Evolutionary conservation across 2,113 vertebrate genomes (phyloP).

Genomic region (Cnemophilus loriae): DNA sequence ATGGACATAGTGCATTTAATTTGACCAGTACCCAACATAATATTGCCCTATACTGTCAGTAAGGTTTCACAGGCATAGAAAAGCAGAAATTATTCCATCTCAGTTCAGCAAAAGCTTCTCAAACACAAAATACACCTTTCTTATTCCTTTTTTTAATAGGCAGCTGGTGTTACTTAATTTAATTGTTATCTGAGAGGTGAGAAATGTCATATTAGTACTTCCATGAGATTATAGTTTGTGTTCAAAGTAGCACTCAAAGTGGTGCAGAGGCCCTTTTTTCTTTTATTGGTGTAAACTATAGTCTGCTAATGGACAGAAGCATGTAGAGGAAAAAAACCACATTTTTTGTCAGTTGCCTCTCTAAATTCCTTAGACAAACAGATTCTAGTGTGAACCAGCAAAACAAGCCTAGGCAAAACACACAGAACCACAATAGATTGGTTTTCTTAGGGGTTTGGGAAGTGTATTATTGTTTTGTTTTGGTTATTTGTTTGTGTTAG

Average conservation of each 20-base stretch:
- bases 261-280: neutral
- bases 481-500: neutral
- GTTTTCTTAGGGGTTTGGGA: neutral
- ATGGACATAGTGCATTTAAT: neutral
- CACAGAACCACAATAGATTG: neutral
- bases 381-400: neutral
- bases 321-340: neutral
- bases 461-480: neutral
- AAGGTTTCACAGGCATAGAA: neutral
- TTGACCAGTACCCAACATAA: neutral
- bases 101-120: neutral
- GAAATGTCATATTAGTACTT: neutral
- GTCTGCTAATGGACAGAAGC: neutral
- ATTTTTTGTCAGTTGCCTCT: neutral
- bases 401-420: neutral
- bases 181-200: neutral
- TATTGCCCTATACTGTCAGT: neutral
- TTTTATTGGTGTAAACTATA: neutral
- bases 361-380: neutral
- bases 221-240: neutral
- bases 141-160: neutral
- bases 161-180: neutral
- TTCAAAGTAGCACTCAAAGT: neutral
- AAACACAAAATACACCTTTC: neutral
- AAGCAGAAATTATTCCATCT: neutral